phyloP scores from a whole-genome alignment of 2,888 invertebrate genomes.

The Amblyjoppa proteus region DNA sequence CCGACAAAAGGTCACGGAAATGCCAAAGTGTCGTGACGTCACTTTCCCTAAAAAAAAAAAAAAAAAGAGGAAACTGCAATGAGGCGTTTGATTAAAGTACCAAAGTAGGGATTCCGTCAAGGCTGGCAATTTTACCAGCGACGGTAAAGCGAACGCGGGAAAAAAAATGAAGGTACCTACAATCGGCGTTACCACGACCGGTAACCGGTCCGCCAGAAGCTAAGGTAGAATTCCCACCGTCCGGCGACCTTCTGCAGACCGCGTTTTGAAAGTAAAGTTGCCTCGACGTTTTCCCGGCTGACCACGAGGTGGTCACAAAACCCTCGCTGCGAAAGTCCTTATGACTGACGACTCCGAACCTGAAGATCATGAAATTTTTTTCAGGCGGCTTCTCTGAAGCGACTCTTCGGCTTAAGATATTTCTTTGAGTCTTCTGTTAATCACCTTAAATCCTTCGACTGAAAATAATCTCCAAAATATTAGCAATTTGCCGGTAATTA shows the following conservation, averaged over 20 bases:
- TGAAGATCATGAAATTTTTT: neutral
- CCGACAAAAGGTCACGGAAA: too few species aligned
- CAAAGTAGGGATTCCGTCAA: neutral
- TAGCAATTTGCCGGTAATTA: neutral
- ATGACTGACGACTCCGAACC: neutral
- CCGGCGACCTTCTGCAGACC: neutral
- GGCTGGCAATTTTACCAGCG: neutral
- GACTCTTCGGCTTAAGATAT: neutral
- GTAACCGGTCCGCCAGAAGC: slow-evolving; percentile 1
- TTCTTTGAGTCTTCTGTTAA: neutral
- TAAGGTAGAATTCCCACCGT: slow-evolving; percentile 33
- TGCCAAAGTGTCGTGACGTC: too few species aligned
- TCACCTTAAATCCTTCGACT: neutral
- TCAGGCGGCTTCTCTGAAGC: neutral
- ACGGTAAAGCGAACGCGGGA: neutral
- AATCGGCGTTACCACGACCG: neutral
- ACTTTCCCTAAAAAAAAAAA: too few species aligned
- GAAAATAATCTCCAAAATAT: neutral
- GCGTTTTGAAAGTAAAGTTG: neutral
- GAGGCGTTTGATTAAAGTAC: neutral
- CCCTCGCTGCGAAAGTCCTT: neutral
- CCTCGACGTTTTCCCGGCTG: neutral
- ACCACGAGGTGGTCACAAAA: slow-evolving; percentile 7
- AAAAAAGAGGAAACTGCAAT: too few species aligned
- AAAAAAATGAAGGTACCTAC: neutral